Evolutionary conservation across 2,888 invertebrate genomes (phyloP), one percentile per base, ranked within the genome.

Genomic region (Stenotaenia linearis): DNA sequence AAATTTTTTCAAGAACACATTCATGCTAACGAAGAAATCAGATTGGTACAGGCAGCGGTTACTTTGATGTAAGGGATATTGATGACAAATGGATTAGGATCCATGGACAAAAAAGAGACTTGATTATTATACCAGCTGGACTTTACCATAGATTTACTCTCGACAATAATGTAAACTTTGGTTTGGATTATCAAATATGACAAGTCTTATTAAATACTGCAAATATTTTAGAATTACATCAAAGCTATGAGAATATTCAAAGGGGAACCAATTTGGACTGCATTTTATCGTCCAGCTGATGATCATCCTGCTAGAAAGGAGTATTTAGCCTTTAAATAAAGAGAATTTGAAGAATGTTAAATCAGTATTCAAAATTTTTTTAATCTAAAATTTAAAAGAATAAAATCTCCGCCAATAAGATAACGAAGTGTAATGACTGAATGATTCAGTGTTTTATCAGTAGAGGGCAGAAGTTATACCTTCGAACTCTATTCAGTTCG

Each of bases 61-160:
- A 97, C 86, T 98, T 98, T 86, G 98, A 98, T 87, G 96, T 97
- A 0, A 89, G 98, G 28, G 94, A 96, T 84, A 88, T 85, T 0
- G 85, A 90, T 35, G 97, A 98, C 85, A 88, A 92, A 81, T 98
- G 98, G 98, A 93, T 98, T 83, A 91, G 98, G 61, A 94, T 99
- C 80, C 90, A 92, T 82, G 94, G 97, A 0, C 87, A 87, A 0
- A 89, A 92, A 0, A 97, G 97, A 0, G 98, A 98, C 87, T 89
- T 98, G 88, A 90, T 98, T 81, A 90, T 97, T 80, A 90, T 99
- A 80, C 98, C 98, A 0, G 92, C 95, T 81, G 98, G 98, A 18
- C 97, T 98, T 83, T 98, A 98, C 86, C 98, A 98, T 85, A 90
- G 98, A 79, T 98, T 98, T 85, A 98, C 97, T 0, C 89, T 96